Base-by-base conservation (phyloP, 2,888 invertebrate genomes). In the Microdon myrmicae region DNA sequence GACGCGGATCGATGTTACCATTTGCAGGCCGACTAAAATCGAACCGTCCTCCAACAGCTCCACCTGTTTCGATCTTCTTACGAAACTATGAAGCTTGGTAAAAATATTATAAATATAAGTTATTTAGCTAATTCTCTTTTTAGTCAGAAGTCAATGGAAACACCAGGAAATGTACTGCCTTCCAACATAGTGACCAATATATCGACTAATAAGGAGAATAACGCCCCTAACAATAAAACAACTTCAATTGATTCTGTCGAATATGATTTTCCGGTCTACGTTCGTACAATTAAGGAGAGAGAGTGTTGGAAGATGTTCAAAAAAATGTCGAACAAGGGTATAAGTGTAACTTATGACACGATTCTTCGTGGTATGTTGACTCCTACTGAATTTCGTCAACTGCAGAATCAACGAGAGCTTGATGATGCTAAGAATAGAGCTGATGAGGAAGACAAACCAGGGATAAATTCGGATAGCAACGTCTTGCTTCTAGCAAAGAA, bases 301-400 rank as follows among this genome's bases (percentile, higher is more conserved):
- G 85, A 88, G 74, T 88, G 88, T 71, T 88, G 87, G 88, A 84
- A 85, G 54, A 79, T 87, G 64, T 88, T 85, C 70, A 82, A 84
- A 67, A 85, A 85, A 77, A 88, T 88, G 87, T 83, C 83, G 22
- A 84, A 84, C 51, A 87, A 87, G 71, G 88, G 88, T 0, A 83
- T 88, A 9, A 83, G 82, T 39, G 85, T 88, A 2, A 85, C 86
- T 3, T 88, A 86, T 68, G 88, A 88, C 61, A 88, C 88, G 0
- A 85, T 88, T 29, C 73, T 88, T 37, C 83, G 88, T 68, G 88
- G 88, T 23, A 86, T 88, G 86, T 75, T 88, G 64, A 88, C 88
- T 5, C 88, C 88, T 3, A 88, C 88, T 0, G 88, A 88, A 74
- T 87, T 88, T 72, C 81, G 88, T 67, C 79, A 86, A 70, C 80